phyloP scores from a whole-genome alignment of 2,888 invertebrate genomes.

The Hyppa rectilinea region DNA sequence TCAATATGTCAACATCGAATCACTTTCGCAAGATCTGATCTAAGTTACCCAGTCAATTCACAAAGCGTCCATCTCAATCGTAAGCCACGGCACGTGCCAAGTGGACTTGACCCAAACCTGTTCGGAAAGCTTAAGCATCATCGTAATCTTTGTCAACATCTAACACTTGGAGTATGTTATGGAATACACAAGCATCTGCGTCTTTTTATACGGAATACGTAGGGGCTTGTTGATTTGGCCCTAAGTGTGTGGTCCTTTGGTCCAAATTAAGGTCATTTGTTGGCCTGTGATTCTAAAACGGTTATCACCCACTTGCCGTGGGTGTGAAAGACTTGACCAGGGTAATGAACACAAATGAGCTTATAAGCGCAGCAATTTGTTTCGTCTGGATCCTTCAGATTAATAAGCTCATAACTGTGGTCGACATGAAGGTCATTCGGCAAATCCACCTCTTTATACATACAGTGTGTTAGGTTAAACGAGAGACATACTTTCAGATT shows the following conservation, averaged over 20 bases:
- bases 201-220: conserved; percentile 8
- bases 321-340: background rate
- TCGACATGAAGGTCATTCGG: no score
- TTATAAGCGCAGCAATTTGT: conserved; percentile 28
- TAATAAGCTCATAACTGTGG: conserved; percentile 25
- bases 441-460: conserved; percentile 31
- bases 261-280: conserved; percentile 2
- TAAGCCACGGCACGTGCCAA: conserved; percentile 49
- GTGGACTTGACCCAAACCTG: conserved; percentile 61
- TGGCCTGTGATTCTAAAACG: background rate
- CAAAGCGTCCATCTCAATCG: conserved; percentile 32
- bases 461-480: no score
- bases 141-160: conserved; percentile 53
- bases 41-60: conserved; percentile 10
- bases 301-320: background rate
- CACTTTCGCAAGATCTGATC: conserved; percentile 29
- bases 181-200: conserved; percentile 36
- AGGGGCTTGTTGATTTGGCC: background rate
- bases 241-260: conserved; percentile 25
- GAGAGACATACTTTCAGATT: no score
- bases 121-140: conserved; percentile 47
- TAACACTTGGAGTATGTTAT: conserved; percentile 34
- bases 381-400: conserved; percentile 9
- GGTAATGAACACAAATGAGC: conserved; percentile 25
- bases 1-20: conserved; percentile 11